A percentile compares a stretch with the other conserved stretches of the same genome.
Evolutionary conservation across 2,113 vertebrate species (phyloP).

Genomic region (Dromaius novaehollandiae): DNA sequence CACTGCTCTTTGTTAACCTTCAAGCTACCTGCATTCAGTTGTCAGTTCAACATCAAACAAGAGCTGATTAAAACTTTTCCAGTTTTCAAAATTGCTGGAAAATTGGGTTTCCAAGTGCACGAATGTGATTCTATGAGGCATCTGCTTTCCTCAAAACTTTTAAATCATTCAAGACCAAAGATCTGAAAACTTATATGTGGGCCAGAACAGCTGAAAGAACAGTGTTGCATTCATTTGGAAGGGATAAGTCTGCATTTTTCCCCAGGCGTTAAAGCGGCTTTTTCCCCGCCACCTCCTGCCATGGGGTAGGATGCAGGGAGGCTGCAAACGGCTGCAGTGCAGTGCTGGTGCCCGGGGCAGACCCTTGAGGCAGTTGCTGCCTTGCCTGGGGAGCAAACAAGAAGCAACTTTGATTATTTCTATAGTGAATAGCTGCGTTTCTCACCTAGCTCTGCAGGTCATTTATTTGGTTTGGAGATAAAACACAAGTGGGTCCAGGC

Average conservation of each 20-base stretch:
- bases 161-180: constrained; percentile 17
- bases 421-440: background rate
- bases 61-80: background rate
- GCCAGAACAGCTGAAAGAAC: background rate
- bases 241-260: background rate
- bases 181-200: background rate
- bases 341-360: too few relatives aligned
- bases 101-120: background rate
- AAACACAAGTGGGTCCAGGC: fast-evolving
- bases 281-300: background rate
- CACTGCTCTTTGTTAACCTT: constrained; percentile 15
- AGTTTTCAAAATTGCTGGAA: background rate
- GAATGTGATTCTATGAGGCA: background rate
- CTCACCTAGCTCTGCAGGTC: background rate
- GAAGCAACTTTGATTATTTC: background rate
- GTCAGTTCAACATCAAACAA: background rate
- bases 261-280: fast-evolving
- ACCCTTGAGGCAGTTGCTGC: background rate
- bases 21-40: background rate
- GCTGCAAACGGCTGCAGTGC: too few relatives aligned
- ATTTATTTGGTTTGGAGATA: background rate
- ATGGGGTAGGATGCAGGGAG: background rate
- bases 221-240: background rate
- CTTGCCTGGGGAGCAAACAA: background rate
- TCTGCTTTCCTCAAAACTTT: background rate